Evolutionary conservation across 2,888 invertebrate genomes (phyloP), one percentile per base, ranked within the genome.

Genomic region (Adelognathus sp.): DNA sequence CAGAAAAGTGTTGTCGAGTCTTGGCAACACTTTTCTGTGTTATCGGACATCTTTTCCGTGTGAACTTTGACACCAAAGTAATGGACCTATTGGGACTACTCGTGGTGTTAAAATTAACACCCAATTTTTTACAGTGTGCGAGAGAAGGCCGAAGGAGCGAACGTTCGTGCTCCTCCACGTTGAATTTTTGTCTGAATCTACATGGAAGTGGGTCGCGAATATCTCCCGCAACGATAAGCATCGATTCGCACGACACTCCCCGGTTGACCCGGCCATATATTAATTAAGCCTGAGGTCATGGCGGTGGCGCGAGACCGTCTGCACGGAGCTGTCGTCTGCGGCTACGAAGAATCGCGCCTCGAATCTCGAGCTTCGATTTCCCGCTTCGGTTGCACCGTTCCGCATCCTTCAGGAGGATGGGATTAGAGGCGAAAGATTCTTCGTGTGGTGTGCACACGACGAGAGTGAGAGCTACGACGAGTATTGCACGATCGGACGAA

Each of bases 211-310:
- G 72, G 72, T 73, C 77, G 44, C 41, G 33, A 70, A 70, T 75
- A 78, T 78, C 78, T 70, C 75, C 64, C 75, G 58, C 44, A 61
- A 36, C 67, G 77, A 79, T 79, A 72, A 58, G 31, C 67, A 69
- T 73, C 77, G 77, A 77, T 77, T 77, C 77, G 63, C 69, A 60
- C 77, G 79, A 79, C 67, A 77, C 76, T 67, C 63, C 63, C 70
- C 46, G 70, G 56, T n/a, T 74, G 64, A 81, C 72, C 77, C n/a
- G n/a, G 73, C 52, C 69, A 44, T 72, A 77, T 72, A 80, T 80
- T 80, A 75, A 81, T 80, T 77, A 74, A 75, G 41, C 61, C 46
- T 67, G 33, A 60, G 74, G 66, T 71, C 56, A 54, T 69, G 44
- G 60, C 44, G 58, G 70, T 67, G 60, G 70, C 75, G 56, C 24